Evolutionary conservation across 2,888 invertebrate species (phyloP).

Genomic region (Antitype chi): DNA sequence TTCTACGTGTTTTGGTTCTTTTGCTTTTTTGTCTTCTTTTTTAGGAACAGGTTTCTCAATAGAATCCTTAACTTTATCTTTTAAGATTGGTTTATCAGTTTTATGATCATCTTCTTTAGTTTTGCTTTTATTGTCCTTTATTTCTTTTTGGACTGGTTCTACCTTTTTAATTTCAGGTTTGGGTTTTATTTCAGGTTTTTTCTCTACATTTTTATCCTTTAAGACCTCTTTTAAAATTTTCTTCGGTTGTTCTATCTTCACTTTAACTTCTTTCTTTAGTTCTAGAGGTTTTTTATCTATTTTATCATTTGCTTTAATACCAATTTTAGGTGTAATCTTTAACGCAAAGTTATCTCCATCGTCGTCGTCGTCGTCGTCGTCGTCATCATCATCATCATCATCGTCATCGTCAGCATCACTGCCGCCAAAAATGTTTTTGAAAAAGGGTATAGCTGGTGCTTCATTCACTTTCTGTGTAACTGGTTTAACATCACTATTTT

Average conservation of each 20-base stretch:
- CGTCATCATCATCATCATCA: conserved; percentile 22
- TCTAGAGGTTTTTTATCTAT: conserved; percentile 28
- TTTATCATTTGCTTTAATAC: conserved; percentile 28
- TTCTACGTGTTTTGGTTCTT: conserved; percentile 56
- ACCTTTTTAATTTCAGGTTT: conserved; percentile 57
- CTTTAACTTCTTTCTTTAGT: conserved; percentile 32
- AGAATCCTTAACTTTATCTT: conserved; percentile 41
- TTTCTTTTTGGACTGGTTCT: conserved; percentile 56
- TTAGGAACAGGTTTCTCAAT: conserved; percentile 24
- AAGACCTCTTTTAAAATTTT: conserved; percentile 27
- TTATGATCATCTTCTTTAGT: conserved; percentile 35
- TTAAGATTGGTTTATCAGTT: conserved; percentile 38
- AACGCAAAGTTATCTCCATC: neutral
- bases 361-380: conserved; percentile 6
- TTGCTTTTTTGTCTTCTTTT: conserved; percentile 67
- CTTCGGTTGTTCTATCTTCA: conserved; percentile 28
- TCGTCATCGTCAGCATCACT: conserved; percentile 1
- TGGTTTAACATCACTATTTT: conserved; percentile 39
- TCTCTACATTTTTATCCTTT: conserved; percentile 25
- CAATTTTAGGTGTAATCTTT: conserved; percentile 17
- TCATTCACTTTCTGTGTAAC: conserved; percentile 41
- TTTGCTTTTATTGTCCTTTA: conserved; percentile 56
- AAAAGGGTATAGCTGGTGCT: conserved; percentile 6
- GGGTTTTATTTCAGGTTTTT: conserved; percentile 25
- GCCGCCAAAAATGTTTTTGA: conserved; percentile 22